These are phyloP conservation scores for Oedothorax gibbosus DNA, from an alignment of 1,140 invertebrate species.

Conservation along the genomic window DNA sequence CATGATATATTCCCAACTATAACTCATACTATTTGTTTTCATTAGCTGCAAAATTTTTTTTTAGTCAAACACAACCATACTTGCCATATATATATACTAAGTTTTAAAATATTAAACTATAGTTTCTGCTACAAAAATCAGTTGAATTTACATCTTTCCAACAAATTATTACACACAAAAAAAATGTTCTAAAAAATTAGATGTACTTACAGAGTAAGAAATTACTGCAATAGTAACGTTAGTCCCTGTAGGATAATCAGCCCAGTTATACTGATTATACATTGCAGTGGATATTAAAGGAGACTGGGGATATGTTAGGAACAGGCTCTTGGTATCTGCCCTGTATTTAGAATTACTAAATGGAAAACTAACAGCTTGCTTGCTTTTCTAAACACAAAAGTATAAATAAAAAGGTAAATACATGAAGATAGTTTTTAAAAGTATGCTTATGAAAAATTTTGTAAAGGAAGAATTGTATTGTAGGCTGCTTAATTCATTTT, in stretches of 20 bases:
- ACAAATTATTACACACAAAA: neutral
- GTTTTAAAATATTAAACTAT: too few species aligned
- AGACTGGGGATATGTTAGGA: slow-evolving; percentile 94
- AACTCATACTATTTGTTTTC: too few species aligned
- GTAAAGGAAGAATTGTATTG: too few species aligned
- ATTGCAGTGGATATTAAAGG: slow-evolving; percentile 96
- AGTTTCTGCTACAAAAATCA: too few species aligned
- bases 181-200: neutral
- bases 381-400: slow-evolving; percentile 67
- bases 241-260: slow-evolving; percentile 97
- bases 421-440: too few species aligned
- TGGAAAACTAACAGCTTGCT: slow-evolving; percentile 91
- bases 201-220: slow-evolving; percentile 83
- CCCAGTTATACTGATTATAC: slow-evolving; percentile 94
- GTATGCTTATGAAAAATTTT: too few species aligned
- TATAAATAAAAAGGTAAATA: neutral
- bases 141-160: neutral
- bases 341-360: slow-evolving; percentile 96
- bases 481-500: too few species aligned
- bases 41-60: too few species aligned
- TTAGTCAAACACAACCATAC: too few species aligned
- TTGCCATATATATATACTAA: too few species aligned
- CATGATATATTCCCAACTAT: too few species aligned
- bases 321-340: slow-evolving; percentile 96
- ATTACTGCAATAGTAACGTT: slow-evolving; percentile 99